Conservation (phyloP, 2,888 invertebrate genomes). For the Microctonus brassicae region DNA sequence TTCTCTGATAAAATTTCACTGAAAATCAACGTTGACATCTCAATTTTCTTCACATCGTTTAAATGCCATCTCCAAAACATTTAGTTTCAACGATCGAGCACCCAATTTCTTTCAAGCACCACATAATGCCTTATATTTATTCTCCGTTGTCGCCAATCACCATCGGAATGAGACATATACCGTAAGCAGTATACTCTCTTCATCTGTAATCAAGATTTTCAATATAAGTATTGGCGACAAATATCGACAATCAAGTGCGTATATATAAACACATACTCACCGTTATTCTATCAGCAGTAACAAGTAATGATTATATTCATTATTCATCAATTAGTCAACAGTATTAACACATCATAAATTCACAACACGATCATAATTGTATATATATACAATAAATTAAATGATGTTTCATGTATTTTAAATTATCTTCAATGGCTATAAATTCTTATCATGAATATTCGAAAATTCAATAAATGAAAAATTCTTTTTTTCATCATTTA, state of each 20-base stretch:
- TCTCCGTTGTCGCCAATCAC: not conserved
- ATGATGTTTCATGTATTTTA: not conserved
- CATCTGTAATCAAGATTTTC: not conserved
- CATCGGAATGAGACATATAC: not conserved
- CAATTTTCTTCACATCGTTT: conserved; percentile 67
- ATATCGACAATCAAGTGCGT: not conserved
- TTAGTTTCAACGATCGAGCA: conserved; percentile 47
- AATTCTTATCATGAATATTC: no score
- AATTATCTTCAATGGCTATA: no score
- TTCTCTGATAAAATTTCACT: conserved; percentile 47
- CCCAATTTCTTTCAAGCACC: not conserved
- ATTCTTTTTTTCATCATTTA: no score
- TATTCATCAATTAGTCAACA: not conserved
- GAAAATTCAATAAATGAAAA: no score
- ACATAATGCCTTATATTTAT: not conserved
- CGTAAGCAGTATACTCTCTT: not conserved
- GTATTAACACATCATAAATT: not conserved
- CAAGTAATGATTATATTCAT: not conserved
- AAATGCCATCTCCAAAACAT: conserved; percentile 61
- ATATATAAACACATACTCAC: not conserved
- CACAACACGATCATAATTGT: not conserved
- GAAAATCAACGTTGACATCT: conserved; percentile 58
- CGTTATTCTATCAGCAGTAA: not conserved
- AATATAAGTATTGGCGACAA: not conserved
- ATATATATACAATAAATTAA: not conserved